Evolutionary conservation across 2,113 vertebrate genomes (phyloP).

Genomic region (Panthera tigris): DNA sequence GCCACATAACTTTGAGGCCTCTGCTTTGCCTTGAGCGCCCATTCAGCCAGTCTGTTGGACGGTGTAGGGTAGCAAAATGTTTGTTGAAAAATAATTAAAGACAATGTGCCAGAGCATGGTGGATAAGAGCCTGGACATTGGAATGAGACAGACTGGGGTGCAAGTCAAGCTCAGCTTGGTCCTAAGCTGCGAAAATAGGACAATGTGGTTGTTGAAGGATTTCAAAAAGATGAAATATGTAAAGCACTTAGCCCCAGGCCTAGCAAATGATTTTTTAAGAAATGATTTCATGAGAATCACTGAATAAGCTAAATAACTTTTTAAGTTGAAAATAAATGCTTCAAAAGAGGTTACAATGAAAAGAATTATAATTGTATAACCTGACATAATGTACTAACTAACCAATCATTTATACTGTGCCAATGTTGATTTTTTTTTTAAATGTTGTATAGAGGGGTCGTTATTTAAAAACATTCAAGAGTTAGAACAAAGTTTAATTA

Average conservation of each 20-base stretch:
- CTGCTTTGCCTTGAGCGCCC: background rate
- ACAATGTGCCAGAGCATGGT: background rate
- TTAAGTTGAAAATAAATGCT: background rate
- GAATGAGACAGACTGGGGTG: background rate
- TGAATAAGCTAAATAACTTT: background rate
- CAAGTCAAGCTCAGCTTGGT: background rate
- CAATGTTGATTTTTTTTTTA: background rate
- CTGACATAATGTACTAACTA: background rate
- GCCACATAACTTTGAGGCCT: background rate
- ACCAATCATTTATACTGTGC: background rate
- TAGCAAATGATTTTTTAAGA: background rate
- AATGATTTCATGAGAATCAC: background rate
- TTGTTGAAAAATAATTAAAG: background rate
- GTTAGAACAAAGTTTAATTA: slow-evolving; percentile 18
- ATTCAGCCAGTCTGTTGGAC: too few relatives aligned
- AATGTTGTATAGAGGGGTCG: background rate
- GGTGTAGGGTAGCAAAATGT: background rate
- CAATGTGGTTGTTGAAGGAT: background rate
- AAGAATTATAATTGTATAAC: background rate
- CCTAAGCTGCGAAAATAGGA: background rate
- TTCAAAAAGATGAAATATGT: background rate
- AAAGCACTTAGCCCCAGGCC: background rate
- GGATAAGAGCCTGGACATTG: background rate
- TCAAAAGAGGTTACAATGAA: background rate
- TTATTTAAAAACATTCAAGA: slow-evolving; percentile 34